phyloP scores from a whole-genome alignment of 2,113 vertebrate genomes.

The Aix galericulata region DNA sequence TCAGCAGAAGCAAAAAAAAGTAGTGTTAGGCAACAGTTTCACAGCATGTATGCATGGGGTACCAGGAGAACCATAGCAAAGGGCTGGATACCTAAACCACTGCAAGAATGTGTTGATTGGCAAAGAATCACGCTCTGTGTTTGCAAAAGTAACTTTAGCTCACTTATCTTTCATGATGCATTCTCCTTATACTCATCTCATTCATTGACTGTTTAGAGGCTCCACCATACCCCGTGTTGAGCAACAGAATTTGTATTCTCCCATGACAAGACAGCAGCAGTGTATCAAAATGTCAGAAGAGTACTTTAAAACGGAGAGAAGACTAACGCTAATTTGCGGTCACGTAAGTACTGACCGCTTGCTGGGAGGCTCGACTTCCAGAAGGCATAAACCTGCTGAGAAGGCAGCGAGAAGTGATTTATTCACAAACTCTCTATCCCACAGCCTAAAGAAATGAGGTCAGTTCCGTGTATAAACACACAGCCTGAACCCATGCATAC shows the following conservation, averaged over 20 bases:
- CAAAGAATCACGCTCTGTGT: background rate
- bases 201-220: background rate
- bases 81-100: background rate
- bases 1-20: background rate
- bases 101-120: background rate
- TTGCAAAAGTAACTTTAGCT: background rate
- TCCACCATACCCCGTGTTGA: background rate
- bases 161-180: background rate
- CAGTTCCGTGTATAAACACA: background rate
- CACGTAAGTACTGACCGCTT: background rate
- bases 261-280: background rate
- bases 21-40: background rate
- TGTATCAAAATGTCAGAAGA: background rate
- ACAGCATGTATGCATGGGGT: fast-evolving
- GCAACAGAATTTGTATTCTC: background rate
- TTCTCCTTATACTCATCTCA: background rate
- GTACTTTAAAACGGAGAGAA: background rate
- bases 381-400: background rate
- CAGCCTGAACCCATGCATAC: background rate
- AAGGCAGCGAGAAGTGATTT: background rate
- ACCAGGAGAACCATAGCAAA: background rate
- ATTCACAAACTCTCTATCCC: background rate
- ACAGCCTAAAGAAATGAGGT: background rate
- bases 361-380: background rate
- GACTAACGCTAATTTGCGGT: background rate